Base-by-base conservation (phyloP, 23 tunicate genomes). In the Diplosoma virens region DNA sequence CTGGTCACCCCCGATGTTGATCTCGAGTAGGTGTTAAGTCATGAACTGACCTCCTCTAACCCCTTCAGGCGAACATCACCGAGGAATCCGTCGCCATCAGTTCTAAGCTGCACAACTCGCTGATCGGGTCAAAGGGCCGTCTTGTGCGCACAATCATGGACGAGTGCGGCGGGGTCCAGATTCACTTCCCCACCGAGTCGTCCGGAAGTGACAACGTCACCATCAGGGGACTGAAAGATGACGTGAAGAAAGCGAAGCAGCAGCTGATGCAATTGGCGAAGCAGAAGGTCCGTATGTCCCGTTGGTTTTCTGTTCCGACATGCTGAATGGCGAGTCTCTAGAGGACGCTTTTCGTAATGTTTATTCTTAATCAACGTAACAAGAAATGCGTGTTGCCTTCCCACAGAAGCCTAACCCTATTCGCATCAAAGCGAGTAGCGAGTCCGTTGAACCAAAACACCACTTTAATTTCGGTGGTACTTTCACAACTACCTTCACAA, bases 91-190 rank as follows among this genome's bases (percentile, higher is more conserved):
- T 95, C 46, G 60, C 61, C 27, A 82, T 95, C 80, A 77, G 59
- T 67, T 75, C 95, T 6, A 88, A 95, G 76, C 91, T 95, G 20
- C 99, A 95, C 87, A 85, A 95, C 71, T 85, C 87, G 2, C 34
- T 95, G 76, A 95, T 95, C 81, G 99, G 99, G 6, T 69, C 91
- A 24, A 85, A 85, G 48, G 99, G 99, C 18, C 78, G 78, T 20
- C 78, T 84, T 45, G 79, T 90, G 20, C 83, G 90, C 27, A 80
- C 90, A 0, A 71, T 90, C 79, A 90, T 81, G 90, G 83, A 84
- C 58, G 97, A 90, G 41, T 90, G 90, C 58, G 89, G 89, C 25
- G 95, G 95, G 14, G 86, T 81, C 1, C 97, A 90, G 30, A 95
- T 95, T 47, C 99, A 95, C 68, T 95, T 95, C 74, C 99, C 99